Evolutionary conservation across 2,797 vertebrate genomes (phyloP).

Genomic region (Silurus lanzhouensis): DNA sequence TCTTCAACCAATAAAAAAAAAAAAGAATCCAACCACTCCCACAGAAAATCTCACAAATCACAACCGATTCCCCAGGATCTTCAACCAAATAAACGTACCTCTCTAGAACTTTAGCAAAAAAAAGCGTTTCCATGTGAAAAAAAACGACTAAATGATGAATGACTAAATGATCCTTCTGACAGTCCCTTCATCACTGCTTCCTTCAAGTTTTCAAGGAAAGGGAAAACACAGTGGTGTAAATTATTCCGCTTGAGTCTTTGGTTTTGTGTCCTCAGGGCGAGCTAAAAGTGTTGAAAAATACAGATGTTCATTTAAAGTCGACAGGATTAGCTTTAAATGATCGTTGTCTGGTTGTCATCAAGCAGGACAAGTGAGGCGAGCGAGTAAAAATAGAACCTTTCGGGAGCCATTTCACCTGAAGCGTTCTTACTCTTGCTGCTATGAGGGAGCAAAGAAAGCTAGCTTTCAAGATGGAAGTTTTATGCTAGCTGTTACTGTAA

Average conservation of each 20-base stretch:
- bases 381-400: constrained; percentile 37
- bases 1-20: neutral
- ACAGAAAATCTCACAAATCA: too few species aligned
- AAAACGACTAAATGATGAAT: neutral
- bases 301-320: constrained; percentile 44
- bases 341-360: constrained; percentile 51
- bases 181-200: neutral
- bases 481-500: neutral
- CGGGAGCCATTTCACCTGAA: constrained; percentile 14
- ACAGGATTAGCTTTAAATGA: constrained; percentile 17
- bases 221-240: constrained; percentile 5
- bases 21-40: too few species aligned
- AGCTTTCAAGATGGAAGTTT: neutral
- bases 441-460: neutral
- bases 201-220: neutral
- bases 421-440: neutral
- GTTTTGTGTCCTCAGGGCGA: constrained; percentile 24
- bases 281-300: constrained; percentile 47
- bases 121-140: neutral
- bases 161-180: neutral
- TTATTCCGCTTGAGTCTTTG: constrained; percentile 35
- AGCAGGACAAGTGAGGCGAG: constrained; percentile 44
- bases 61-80: too few species aligned
- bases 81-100: neutral
- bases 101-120: neutral